Evolutionary conservation across 2,113 vertebrate species (phyloP).

Genomic region (Paracanthobrama guichenoti): DNA sequence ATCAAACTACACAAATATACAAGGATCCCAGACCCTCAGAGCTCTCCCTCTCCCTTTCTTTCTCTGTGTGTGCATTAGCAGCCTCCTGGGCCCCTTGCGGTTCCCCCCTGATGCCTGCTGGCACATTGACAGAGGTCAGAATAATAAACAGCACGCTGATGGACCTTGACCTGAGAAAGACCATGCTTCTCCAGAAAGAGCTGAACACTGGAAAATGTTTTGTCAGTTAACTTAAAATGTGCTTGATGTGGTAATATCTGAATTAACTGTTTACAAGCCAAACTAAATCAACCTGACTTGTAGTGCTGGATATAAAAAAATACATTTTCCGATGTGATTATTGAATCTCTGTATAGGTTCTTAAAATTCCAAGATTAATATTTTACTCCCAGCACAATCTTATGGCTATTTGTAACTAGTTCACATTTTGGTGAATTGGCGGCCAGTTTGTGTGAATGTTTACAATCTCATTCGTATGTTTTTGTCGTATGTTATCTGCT

Average conservation of each 20-base stretch:
- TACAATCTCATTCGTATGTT: too few relatives aligned
- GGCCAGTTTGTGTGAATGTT: neutral
- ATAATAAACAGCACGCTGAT: constrained; percentile 74
- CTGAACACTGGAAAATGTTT: constrained; percentile 20
- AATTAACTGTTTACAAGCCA: neutral
- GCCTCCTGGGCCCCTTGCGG: constrained; percentile 63
- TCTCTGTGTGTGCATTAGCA: constrained; percentile 11
- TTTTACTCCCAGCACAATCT: too few relatives aligned
- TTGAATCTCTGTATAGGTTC: neutral
- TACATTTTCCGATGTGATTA: neutral
- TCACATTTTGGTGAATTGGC: neutral
- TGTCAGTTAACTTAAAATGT: neutral
- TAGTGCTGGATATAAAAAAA: neutral
- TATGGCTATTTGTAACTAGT: neutral
- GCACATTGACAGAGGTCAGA: constrained; percentile 69
- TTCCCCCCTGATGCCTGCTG: constrained; percentile 61
- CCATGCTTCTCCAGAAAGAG: constrained; percentile 63
- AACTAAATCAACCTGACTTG: neutral
- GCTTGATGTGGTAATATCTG: neutral
- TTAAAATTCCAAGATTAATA: neutral
- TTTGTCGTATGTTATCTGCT: too few relatives aligned
- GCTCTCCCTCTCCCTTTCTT: neutral
- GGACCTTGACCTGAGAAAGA: constrained; percentile 56
- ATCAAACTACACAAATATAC: constrained; percentile 45
- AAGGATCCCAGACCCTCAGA: neutral